A percentile compares a stretch with the other conserved stretches of the same genome.
Evolutionary conservation across 1,140 invertebrate genomes (phyloP).

Genomic region (Listronotus oregonensis): DNA sequence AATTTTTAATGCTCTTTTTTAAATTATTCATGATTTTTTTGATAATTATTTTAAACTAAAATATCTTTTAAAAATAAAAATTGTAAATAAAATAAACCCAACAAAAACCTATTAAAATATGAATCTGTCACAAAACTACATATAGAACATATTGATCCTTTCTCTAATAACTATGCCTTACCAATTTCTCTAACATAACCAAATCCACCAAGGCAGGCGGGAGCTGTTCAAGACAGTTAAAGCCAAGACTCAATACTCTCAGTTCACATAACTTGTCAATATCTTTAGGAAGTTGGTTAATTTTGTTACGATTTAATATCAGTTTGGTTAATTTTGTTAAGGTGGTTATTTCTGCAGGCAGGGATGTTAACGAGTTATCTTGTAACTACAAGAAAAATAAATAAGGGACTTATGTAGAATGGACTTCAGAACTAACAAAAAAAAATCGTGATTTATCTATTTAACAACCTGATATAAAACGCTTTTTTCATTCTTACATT

Average conservation of each 20-base stretch:
- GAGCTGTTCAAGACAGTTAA: conserved; percentile 65
- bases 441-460: too few relatives aligned
- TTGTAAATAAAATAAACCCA: too few relatives aligned
- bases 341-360: conserved; percentile 77
- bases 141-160: background rate
- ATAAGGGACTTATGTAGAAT: too few relatives aligned
- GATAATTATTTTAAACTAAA: too few relatives aligned
- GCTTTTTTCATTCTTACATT: conserved; percentile 62
- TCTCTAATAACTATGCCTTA: too few relatives aligned
- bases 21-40: too few relatives aligned
- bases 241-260: conserved; percentile 68
- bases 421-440: too few relatives aligned
- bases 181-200: conserved; percentile 72
- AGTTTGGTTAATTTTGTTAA: conserved; percentile 74
- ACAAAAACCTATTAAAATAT: too few relatives aligned
- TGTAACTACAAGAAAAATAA: conserved; percentile 61
- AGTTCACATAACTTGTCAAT: conserved; percentile 73
- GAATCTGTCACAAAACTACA: background rate
- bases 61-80: too few relatives aligned
- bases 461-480: too few relatives aligned
- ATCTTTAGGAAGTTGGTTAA: conserved; percentile 66
- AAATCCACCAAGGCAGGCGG: conserved; percentile 70
- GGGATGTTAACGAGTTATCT: conserved; percentile 72
- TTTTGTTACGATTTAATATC: conserved; percentile 80
- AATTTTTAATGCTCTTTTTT: too few relatives aligned